Conservation (phyloP, 1,140 invertebrate species). For the Dreissena rostriformis region DNA sequence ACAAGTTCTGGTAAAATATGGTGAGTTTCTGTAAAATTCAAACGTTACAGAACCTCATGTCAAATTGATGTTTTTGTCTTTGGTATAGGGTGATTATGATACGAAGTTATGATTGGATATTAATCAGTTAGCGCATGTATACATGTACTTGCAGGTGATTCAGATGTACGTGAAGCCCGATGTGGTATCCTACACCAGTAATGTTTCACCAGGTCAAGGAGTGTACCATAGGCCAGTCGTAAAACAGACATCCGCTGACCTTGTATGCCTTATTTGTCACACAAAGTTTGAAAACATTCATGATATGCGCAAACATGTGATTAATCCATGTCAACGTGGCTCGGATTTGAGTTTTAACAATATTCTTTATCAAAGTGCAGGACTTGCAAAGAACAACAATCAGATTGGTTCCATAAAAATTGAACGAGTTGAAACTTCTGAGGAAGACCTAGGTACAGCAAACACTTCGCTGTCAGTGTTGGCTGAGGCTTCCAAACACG, state of each 20-base stretch:
- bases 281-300: conserved; percentile 65
- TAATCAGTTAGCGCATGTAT: not conserved
- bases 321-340: conserved; percentile 63
- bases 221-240: conserved; percentile 40
- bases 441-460: not conserved
- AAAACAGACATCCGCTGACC: conserved; percentile 46
- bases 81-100: too few species aligned
- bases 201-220: conserved; percentile 32
- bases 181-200: conserved; percentile 36
- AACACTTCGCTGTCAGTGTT: conserved; percentile 45
- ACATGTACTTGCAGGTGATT: conserved; percentile 39
- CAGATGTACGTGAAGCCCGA: conserved; percentile 57
- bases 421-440: conserved; percentile 22
- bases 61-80: too few species aligned
- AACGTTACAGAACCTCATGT: too few species aligned
- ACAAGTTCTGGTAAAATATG: too few species aligned
- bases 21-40: too few species aligned
- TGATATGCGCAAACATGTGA: conserved; percentile 72
- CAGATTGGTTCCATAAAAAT: conserved; percentile 39
- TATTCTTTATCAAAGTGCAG: conserved; percentile 2
- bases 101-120: not conserved
- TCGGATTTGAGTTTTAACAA: conserved; percentile 4
- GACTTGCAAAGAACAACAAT: not conserved
- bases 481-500: conserved; percentile 54
- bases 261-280: conserved; percentile 70